phyloP scores from a whole-genome alignment of 2,113 vertebrate species.

The Corythaixoides concolor region DNA sequence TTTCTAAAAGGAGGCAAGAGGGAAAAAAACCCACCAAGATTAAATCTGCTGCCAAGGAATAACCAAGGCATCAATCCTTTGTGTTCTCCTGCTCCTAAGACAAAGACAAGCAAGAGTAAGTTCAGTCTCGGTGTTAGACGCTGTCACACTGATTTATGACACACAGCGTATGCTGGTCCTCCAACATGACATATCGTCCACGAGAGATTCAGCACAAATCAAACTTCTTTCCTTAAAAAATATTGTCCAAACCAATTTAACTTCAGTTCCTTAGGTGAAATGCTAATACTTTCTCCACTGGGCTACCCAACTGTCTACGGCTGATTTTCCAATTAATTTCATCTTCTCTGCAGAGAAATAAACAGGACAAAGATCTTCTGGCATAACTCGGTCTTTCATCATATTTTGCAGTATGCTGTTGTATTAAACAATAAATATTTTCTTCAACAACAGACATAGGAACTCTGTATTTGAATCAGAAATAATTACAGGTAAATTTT shows the following conservation, averaged over 20 bases:
- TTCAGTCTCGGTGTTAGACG: constrained; percentile 24
- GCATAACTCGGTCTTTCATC: background rate
- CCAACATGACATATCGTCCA: constrained; percentile 8
- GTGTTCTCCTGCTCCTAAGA: constrained; percentile 28
- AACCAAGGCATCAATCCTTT: constrained; percentile 37
- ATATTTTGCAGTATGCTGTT: background rate
- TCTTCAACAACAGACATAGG: background rate
- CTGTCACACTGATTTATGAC: constrained; percentile 46
- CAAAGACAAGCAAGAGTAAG: constrained; percentile 50
- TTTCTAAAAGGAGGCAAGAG: background rate
- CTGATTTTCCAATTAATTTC: background rate
- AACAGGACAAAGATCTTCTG: background rate
- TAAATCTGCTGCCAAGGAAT: constrained; percentile 25
- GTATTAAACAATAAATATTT: background rate
- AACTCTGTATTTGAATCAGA: background rate
- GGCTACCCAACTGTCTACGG: background rate
- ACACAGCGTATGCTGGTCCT: background rate
- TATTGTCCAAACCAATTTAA: constrained; percentile 13
- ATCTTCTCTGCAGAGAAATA: background rate
- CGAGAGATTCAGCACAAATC: background rate
- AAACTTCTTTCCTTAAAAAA: background rate
- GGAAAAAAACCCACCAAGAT: accelerated
- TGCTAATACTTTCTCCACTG: background rate
- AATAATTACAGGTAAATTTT: background rate
- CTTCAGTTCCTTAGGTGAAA: constrained; percentile 32